A percentile compares a stretch with the other conserved stretches of the same genome.
phyloP scores from a whole-genome alignment of 2,888 invertebrate species.

The Polymixis lichenea region DNA sequence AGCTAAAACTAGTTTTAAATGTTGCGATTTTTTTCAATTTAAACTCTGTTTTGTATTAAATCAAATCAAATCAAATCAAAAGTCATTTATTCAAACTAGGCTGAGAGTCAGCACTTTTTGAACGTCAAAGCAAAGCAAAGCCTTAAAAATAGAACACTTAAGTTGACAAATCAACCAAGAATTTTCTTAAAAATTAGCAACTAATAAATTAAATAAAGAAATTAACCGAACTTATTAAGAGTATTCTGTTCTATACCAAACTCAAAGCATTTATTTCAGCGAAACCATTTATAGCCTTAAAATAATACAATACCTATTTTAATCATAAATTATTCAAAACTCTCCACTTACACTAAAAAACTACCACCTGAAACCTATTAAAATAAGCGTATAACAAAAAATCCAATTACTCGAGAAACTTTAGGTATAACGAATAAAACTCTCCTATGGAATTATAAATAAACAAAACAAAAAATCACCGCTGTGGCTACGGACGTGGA shows the following conservation, averaged over 20 bases:
- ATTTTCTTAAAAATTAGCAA: background rate
- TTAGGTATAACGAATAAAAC: conserved; percentile 6
- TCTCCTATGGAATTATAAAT: conserved; percentile 41
- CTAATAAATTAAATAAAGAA: too few species aligned
- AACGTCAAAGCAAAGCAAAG: too few species aligned
- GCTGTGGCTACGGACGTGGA: conserved; percentile 4
- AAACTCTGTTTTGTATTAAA: background rate
- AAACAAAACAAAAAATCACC: conserved; percentile 34
- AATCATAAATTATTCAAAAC: background rate
- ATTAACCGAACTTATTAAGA: background rate
- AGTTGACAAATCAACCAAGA: background rate
- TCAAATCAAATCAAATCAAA: too few species aligned
- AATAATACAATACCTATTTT: background rate
- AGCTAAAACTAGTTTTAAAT: too few species aligned
- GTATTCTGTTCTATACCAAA: background rate
- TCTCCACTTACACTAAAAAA: background rate
- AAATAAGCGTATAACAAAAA: background rate
- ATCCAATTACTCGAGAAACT: conserved; percentile 7
- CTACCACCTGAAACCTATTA: background rate
- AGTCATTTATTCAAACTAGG: too few species aligned
- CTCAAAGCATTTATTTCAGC: background rate
- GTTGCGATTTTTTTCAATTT: too few species aligned
- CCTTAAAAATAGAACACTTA: background rate
- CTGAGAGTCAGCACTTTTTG: too few species aligned
- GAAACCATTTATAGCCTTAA: background rate